These are phyloP conservation scores for Ammodytes dubius DNA, from an alignment of 2,113 vertebrate genomes.

Conservation along the genomic window DNA sequence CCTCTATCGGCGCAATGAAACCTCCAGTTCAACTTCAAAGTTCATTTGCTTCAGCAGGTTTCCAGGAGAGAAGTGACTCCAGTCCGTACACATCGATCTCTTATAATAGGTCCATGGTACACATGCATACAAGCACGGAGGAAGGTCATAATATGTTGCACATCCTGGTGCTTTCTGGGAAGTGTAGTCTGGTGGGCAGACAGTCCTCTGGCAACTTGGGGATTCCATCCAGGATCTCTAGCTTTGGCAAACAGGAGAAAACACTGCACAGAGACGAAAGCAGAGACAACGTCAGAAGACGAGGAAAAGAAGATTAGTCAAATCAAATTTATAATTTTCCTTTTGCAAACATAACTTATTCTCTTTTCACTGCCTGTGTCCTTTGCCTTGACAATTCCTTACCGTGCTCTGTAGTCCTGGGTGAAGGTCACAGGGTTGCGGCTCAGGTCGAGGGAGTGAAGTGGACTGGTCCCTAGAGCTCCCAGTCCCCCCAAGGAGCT, in stretches of 20 bases:
- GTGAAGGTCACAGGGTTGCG: conserved; percentile 94
- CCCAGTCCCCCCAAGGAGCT: conserved; percentile 87
- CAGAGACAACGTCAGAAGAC: background rate
- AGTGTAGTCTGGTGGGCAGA: conserved; percentile 66
- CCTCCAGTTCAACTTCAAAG: background rate
- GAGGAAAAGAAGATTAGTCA: background rate
- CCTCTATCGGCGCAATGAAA: background rate
- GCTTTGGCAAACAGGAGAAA: conserved; percentile 95
- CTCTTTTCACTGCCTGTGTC: background rate
- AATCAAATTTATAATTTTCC: background rate
- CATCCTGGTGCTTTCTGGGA: conserved; percentile 82
- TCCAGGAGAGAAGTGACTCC: background rate
- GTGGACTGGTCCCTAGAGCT: conserved; percentile 82
- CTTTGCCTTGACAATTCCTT: conserved; percentile 48
- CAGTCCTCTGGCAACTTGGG: conserved; percentile 92
- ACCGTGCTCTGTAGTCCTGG: conserved; percentile 90
- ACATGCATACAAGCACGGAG: background rate
- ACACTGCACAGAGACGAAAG: conserved; percentile 84
- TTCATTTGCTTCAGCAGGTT: background rate
- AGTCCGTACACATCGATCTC: background rate
- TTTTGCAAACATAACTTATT: background rate
- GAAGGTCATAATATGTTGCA: conserved; percentile 88
- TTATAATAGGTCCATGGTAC: too few species aligned
- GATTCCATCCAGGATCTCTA: conserved; percentile 93
- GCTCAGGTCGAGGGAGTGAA: conserved; percentile 89